A percentile compares a stretch with the other conserved stretches of the same genome.
Conservation (phyloP, 2,113 vertebrate genomes). For the Rhabdornis inornatus region DNA sequence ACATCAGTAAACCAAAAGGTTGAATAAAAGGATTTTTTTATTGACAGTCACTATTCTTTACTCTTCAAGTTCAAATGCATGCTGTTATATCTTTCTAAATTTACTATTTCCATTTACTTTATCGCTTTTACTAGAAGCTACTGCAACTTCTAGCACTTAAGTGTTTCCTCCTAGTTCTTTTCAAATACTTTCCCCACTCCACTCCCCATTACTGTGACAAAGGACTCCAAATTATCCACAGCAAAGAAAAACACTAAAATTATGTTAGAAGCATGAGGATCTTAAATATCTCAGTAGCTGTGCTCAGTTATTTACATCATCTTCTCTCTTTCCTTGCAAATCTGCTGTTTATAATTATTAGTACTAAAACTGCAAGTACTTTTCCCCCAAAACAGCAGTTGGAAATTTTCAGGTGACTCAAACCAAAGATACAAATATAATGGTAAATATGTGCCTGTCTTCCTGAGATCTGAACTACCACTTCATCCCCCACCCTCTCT, state of each 20-base stretch:
- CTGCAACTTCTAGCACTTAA: neutral
- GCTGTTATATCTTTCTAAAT: neutral
- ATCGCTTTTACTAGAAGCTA: neutral
- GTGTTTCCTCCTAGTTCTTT: neutral
- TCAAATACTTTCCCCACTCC: neutral
- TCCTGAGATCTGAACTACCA: neutral
- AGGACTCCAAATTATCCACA: neutral
- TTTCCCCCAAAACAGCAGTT: rapidly evolving
- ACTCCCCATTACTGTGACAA: neutral
- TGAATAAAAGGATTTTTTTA: neutral
- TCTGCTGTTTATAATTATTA: neutral
- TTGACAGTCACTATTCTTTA: neutral
- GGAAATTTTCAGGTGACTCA: neutral
- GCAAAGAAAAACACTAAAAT: neutral
- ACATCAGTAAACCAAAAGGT: neutral
- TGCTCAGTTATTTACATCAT: neutral
- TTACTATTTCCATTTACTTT: neutral
- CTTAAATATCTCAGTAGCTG: neutral
- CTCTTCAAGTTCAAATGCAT: neutral
- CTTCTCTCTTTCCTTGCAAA: neutral
- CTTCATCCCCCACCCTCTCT: neutral
- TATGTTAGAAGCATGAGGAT: neutral
- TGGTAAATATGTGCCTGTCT: neutral
- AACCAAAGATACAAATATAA: neutral
- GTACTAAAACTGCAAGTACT: neutral